These are phyloP conservation scores for Cephus sareptanus DNA, from an alignment of 2,888 invertebrate species.

Conservation along the genomic window DNA sequence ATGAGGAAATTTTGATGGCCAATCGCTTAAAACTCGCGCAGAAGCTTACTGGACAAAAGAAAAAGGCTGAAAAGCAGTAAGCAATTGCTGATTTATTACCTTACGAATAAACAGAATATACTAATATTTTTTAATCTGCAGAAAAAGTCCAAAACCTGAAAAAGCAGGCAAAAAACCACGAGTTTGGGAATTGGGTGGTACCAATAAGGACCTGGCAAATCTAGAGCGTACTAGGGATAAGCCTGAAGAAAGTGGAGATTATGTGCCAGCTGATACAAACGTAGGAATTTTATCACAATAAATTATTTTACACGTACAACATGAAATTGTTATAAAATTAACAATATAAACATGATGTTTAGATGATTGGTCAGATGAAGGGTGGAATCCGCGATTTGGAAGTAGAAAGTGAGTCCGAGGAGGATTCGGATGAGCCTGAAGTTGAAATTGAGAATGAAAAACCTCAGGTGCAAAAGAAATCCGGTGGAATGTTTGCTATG, in stretches of 20 bases:
- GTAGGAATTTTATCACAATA: constrained; percentile 62
- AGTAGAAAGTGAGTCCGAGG: constrained; percentile 79
- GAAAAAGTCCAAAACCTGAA: constrained; percentile 70
- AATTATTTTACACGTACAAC: constrained; percentile 8
- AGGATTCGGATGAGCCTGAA: constrained; percentile 69
- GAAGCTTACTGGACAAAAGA: constrained; percentile 76
- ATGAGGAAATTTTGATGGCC: constrained; percentile 78
- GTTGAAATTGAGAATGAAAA: constrained; percentile 37
- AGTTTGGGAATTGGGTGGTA: constrained; percentile 90
- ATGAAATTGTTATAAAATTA: not conserved
- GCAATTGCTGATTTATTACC: constrained; percentile 29
- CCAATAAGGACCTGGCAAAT: constrained; percentile 78
- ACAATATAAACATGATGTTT: constrained; percentile 27
- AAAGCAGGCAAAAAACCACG: constrained; percentile 90
- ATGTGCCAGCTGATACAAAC: constrained; percentile 74
- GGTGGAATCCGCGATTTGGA: constrained; percentile 86
- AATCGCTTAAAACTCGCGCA: constrained; percentile 85
- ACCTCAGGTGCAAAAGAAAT: constrained; percentile 52
- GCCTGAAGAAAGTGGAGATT: constrained; percentile 73
- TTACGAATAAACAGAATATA: not conserved
- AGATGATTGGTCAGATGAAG: constrained; percentile 87
- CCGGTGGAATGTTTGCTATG: constrained; percentile 82
- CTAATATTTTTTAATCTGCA: constrained; percentile 51
- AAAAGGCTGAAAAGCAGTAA: constrained; percentile 73
- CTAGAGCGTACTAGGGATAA: constrained; percentile 86